Evolutionary conservation across 2,797 vertebrate genomes (phyloP).

Genomic region (Galaxias olidus): DNA sequence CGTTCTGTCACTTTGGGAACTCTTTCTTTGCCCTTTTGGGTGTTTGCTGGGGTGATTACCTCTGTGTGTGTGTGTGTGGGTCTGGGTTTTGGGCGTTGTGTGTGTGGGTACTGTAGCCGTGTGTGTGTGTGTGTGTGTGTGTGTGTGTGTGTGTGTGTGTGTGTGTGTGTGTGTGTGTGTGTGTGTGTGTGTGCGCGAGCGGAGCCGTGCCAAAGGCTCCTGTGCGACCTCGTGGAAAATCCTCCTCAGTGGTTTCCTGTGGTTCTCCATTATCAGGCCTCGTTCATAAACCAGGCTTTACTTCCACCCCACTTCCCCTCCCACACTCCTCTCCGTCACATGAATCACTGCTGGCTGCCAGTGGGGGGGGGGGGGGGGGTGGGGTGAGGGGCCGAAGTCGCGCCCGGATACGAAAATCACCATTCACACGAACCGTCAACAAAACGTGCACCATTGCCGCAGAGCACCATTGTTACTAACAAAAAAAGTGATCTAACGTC

Average conservation of each 20-base stretch:
- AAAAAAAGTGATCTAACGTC: too few relatives aligned
- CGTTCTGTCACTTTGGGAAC: too few relatives aligned
- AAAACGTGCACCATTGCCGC: too few relatives aligned
- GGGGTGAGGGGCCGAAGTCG: too few relatives aligned
- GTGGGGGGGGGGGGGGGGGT: not conserved
- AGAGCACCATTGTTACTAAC: too few relatives aligned
- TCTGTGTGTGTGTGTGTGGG: not conserved
- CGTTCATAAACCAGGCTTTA: constrained; percentile 68
- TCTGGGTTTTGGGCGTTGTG: constrained; percentile 7
- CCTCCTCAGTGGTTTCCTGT: constrained; percentile 74
- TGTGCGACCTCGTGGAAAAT: constrained; percentile 73
- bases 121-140: constrained; percentile 11
- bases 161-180: not conserved
- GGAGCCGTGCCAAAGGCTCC: constrained; percentile 59
- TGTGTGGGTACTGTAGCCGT: constrained; percentile 4
- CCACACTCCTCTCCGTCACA: not conserved
- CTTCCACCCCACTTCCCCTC: not conserved
- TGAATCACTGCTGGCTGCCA: not conserved
- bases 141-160: constrained; percentile 30
- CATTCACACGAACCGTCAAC: too few relatives aligned
- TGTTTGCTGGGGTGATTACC: not conserved
- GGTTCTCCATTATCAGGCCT: constrained; percentile 74
- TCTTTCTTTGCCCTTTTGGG: too few relatives aligned
- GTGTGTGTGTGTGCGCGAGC: not conserved
- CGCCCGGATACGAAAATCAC: too few relatives aligned